Conservation (phyloP, 2,888 invertebrate species). For the Synergus umbraculus region DNA sequence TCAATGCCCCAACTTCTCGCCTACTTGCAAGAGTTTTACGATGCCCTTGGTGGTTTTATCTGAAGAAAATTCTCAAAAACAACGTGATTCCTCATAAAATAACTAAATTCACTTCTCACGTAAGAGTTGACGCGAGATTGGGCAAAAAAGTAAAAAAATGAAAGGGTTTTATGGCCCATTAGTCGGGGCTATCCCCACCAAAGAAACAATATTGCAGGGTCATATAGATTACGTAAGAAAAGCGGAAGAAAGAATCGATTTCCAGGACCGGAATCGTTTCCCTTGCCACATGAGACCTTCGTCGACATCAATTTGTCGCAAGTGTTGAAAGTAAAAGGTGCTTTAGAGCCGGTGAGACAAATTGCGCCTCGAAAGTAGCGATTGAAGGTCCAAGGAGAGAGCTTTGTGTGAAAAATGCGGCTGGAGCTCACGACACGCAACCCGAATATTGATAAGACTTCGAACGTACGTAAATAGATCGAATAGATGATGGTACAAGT, state of each 20-base stretch:
- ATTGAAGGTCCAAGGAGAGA: background rate
- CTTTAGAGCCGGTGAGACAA: background rate
- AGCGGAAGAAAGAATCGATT: constrained; percentile 1
- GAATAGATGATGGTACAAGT: background rate
- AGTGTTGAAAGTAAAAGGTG: constrained; percentile 12
- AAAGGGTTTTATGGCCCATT: background rate
- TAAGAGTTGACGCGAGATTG: background rate
- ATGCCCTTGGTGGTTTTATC: constrained; percentile 85
- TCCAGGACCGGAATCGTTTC: background rate
- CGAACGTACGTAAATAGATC: too few relatives aligned
- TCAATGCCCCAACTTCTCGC: constrained; percentile 85
- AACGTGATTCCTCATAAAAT: background rate
- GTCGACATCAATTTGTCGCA: constrained; percentile 10
- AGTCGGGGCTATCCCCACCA: background rate
- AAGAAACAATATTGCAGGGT: background rate
- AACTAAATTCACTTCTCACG: background rate
- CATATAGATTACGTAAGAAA: constrained; percentile 12
- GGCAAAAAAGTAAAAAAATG: background rate
- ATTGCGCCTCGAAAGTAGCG: background rate
- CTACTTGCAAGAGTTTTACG: constrained; percentile 86
- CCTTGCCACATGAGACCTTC: background rate
- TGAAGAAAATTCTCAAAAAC: constrained; percentile 68
- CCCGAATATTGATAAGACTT: background rate
- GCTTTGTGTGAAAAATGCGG: background rate
- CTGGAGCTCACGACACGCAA: background rate